Evolutionary conservation across 1,140 invertebrate species (phyloP).

Genomic region (Prorops nasuta): DNA sequence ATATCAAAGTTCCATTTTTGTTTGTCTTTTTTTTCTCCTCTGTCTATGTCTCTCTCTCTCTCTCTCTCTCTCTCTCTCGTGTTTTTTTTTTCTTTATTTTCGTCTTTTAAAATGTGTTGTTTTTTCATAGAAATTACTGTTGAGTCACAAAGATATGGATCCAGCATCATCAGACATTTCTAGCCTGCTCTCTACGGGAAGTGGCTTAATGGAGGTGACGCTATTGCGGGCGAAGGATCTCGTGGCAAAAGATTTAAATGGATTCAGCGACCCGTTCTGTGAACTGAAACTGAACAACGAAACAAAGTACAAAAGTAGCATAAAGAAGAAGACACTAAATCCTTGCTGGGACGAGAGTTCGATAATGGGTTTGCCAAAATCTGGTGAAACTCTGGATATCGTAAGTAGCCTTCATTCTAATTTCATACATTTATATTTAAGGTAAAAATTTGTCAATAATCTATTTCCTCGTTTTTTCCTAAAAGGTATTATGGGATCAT

Average conservation of each 20-base stretch:
- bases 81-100: slow-evolving; percentile 6
- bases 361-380: slow-evolving; percentile 55
- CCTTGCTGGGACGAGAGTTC: slow-evolving; percentile 62
- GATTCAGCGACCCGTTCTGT: slow-evolving; percentile 61
- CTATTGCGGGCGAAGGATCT: slow-evolving; percentile 48
- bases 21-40: not conserved
- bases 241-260: slow-evolving; percentile 53
- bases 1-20: not conserved
- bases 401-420: slow-evolving; percentile 39
- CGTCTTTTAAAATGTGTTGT: not conserved
- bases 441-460: slow-evolving; percentile 1
- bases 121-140: slow-evolving; percentile 41
- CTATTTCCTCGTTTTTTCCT: not conserved
- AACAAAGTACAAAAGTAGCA: slow-evolving; percentile 57
- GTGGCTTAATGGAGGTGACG: slow-evolving; percentile 51
- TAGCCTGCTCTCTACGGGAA: slow-evolving; percentile 46
- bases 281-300: slow-evolving; percentile 57
- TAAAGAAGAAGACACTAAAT: slow-evolving; percentile 62
- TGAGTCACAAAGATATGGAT: slow-evolving; percentile 44
- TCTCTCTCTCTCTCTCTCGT: not conserved
- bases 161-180: slow-evolving; percentile 45
- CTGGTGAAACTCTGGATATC: slow-evolving; percentile 53
- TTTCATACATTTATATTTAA: not conserved
- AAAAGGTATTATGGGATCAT: slow-evolving; percentile 59
- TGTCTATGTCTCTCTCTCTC: not conserved